Evolutionary conservation across 2,113 vertebrate genomes (phyloP).

Genomic region (Ariopsis seemanni): DNA sequence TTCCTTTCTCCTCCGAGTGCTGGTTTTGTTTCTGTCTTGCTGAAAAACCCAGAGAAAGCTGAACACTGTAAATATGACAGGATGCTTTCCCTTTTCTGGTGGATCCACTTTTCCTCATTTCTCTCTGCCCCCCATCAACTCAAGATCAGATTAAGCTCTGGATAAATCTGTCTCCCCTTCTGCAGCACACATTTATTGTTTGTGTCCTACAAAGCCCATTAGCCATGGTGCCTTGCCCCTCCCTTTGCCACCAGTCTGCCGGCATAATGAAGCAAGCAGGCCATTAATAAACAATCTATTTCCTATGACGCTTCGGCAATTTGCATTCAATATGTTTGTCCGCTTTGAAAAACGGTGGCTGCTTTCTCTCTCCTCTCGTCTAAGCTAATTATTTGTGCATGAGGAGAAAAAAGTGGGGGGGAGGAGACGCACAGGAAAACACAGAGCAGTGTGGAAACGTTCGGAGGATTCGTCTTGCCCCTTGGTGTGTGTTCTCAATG

Average conservation of each 20-base stretch:
- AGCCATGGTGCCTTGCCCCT: slow-evolving; percentile 70
- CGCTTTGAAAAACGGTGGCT: slow-evolving; percentile 75
- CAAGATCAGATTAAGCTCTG: slow-evolving; percentile 68
- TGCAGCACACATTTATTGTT: slow-evolving; percentile 74
- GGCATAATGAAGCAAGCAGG: slow-evolving; percentile 76
- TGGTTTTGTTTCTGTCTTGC: slow-evolving; percentile 24
- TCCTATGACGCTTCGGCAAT: slow-evolving; percentile 78
- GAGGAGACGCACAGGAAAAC: slow-evolving; percentile 56
- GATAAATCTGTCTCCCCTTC: slow-evolving; percentile 67
- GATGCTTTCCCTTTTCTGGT: not conserved
- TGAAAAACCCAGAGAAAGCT: slow-evolving; percentile 3
- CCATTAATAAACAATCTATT: slow-evolving; percentile 83
- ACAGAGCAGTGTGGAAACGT: slow-evolving; percentile 63
- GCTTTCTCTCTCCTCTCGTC: slow-evolving; percentile 60
- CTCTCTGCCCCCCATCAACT: slow-evolving; percentile 44
- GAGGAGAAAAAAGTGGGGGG: slow-evolving; percentile 53
- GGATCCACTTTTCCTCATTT: not conserved
- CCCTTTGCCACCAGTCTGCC: slow-evolving; percentile 43
- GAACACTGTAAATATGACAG: slow-evolving; percentile 1
- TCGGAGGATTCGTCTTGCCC: slow-evolving; percentile 69
- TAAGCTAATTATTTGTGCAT: slow-evolving; percentile 78
- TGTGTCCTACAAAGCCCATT: slow-evolving; percentile 73
- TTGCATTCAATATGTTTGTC: slow-evolving; percentile 82
- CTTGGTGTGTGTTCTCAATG: slow-evolving; percentile 62
- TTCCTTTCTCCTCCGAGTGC: slow-evolving; percentile 37